A percentile compares a stretch with the other conserved stretches of the same genome.
Conservation (phyloP, 2,797 vertebrate genomes). For the Melanogrammus aeglefinus region DNA sequence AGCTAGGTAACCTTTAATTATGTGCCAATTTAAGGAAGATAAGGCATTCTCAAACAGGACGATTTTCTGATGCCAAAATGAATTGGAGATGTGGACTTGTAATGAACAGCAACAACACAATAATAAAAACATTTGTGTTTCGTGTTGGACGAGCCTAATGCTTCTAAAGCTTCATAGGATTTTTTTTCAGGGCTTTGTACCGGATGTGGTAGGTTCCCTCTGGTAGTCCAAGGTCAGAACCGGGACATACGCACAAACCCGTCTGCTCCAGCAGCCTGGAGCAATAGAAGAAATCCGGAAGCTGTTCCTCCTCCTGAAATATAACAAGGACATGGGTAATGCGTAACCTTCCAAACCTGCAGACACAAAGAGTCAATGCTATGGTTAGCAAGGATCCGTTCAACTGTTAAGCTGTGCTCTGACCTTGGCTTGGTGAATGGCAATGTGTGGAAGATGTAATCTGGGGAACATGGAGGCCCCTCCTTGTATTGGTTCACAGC, state of each 20-base stretch:
- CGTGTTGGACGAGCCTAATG: too few species aligned
- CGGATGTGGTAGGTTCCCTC: conserved; percentile 72
- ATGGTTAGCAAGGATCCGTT: not conserved
- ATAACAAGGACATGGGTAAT: conserved; percentile 2
- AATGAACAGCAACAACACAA: too few species aligned
- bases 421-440: conserved; percentile 69
- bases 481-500: conserved; percentile 63
- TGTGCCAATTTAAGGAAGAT: too few species aligned
- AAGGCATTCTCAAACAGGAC: too few species aligned
- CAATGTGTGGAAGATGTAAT: conserved; percentile 61
- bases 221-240: conserved; percentile 59
- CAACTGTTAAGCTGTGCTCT: not conserved
- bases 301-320: conserved; percentile 61
- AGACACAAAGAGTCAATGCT: not conserved
- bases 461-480: conserved; percentile 65
- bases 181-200: conserved; percentile 39
- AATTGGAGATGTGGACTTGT: too few species aligned
- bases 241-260: conserved; percentile 61
- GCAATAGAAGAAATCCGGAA: conserved; percentile 73
- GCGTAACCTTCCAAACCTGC: not conserved
- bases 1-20: too few species aligned
- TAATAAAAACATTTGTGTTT: too few species aligned
- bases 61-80: too few species aligned
- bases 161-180: too few species aligned
- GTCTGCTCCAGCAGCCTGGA: conserved; percentile 67